Conservation (phyloP, 1,140 invertebrate species). For the Neomicropteryx cornuta region DNA sequence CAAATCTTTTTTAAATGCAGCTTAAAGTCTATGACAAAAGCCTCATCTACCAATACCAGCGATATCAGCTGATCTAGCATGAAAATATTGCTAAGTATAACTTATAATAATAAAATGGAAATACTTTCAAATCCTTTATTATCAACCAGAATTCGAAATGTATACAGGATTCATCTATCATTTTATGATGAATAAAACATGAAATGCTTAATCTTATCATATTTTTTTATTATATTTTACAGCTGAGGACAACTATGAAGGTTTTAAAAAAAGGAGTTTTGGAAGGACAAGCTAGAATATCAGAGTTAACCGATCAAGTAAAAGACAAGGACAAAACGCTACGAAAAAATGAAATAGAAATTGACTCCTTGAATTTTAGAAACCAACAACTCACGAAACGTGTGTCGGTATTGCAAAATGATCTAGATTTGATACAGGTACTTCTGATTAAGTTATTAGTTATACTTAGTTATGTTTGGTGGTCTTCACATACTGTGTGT, state of each 20-base stretch:
- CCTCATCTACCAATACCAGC: too few species aligned
- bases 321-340: conserved; percentile 75
- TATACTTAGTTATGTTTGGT: neutral
- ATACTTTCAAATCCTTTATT: too few species aligned
- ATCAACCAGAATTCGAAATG: too few species aligned
- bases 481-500: conserved; percentile 1
- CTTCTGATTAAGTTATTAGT: conserved; percentile 12
- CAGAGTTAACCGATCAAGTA: conserved; percentile 58
- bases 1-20: too few species aligned
- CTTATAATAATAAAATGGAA: too few species aligned
- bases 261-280: conserved; percentile 86
- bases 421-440: conserved; percentile 62
- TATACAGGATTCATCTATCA: too few species aligned
- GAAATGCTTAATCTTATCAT: too few species aligned
- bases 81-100: too few species aligned
- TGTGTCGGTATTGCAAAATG: conserved; percentile 80
- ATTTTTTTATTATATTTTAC: conserved; percentile 29
- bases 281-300: conserved; percentile 75
- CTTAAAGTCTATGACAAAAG: too few species aligned
- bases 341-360: conserved; percentile 81
- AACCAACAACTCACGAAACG: conserved; percentile 88
- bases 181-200: too few species aligned
- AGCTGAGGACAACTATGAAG: conserved; percentile 79
- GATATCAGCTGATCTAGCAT: too few species aligned
- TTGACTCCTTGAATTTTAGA: conserved; percentile 84